Conservation (phyloP, 2,797 vertebrate genomes). For the Pipistrellus nathusii region DNA sequence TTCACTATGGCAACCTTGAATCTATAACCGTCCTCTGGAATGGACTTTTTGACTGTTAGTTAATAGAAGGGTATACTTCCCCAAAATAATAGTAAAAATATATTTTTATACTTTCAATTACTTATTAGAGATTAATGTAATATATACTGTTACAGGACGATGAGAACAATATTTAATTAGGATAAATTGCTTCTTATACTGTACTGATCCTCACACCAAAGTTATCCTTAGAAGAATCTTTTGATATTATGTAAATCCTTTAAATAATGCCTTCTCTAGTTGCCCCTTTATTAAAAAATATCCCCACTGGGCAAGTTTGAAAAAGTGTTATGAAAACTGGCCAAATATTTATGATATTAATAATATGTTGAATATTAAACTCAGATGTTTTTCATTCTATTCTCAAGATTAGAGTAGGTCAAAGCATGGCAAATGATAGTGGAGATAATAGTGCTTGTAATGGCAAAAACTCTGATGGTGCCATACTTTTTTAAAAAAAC, state of each 20-base stretch:
- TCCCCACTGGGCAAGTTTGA: slow-evolving; percentile 15
- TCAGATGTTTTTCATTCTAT: background rate
- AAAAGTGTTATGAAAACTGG: slow-evolving; percentile 42
- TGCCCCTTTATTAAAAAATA: background rate
- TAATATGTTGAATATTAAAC: slow-evolving; percentile 22
- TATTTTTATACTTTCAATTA: background rate
- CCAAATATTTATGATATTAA: slow-evolving; percentile 49
- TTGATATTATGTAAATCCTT: slow-evolving; percentile 29
- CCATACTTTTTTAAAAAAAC: background rate
- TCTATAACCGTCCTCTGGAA: background rate
- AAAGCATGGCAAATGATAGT: background rate
- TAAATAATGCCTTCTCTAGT: slow-evolving; percentile 40
- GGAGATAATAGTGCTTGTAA: background rate
- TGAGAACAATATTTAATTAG: background rate
- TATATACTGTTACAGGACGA: background rate
- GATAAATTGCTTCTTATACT: background rate
- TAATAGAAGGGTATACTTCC: background rate
- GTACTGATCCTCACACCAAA: background rate
- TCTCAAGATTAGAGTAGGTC: background rate
- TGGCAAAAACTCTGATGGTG: slow-evolving; percentile 34
- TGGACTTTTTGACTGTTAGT: background rate
- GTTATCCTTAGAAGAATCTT: slow-evolving; percentile 46
- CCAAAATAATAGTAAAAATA: background rate
- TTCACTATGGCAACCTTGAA: background rate
- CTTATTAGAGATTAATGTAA: background rate